Evolutionary conservation across 2,113 vertebrate species (phyloP).

Genomic region (Paraplagusia blochii): DNA sequence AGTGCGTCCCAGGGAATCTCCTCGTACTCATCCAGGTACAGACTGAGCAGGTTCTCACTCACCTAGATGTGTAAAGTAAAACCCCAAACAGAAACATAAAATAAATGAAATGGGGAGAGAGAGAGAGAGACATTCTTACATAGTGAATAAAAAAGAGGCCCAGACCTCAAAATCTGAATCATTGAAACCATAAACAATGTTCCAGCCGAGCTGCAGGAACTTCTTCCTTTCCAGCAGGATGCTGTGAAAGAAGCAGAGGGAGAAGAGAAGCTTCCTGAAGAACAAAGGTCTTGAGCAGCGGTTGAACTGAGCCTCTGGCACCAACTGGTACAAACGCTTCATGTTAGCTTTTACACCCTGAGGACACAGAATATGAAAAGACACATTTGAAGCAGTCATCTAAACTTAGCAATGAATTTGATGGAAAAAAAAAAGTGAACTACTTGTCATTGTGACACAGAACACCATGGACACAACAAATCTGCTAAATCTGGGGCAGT

Average conservation of each 20-base stretch:
- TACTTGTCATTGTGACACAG: no score
- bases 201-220: slow-evolving; percentile 89
- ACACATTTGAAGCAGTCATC: no score
- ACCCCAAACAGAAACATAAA: no score
- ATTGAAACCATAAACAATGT: slow-evolving; percentile 86
- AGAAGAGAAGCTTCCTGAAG: slow-evolving; percentile 85
- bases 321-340: slow-evolving; percentile 84
- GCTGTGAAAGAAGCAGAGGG: slow-evolving; percentile 89
- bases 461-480: no score
- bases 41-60: slow-evolving; percentile 83
- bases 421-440: no score
- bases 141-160: background rate
- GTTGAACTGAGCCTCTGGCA: slow-evolving; percentile 80
- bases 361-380: slow-evolving; percentile 1
- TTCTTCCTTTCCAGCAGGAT: slow-evolving; percentile 86
- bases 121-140: background rate
- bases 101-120: no score
- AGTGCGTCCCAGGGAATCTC: slow-evolving; percentile 88
- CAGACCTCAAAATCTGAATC: slow-evolving; percentile 89
- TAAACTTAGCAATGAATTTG: no score
- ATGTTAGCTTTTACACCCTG: slow-evolving; percentile 90
- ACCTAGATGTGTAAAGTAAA: slow-evolving; percentile 56
- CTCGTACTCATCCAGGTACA: slow-evolving; percentile 85
- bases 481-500: no score
- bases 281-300: slow-evolving; percentile 72